Evolutionary conservation across 2,797 vertebrate genomes (phyloP).

Genomic region (Jordanella pulchra): DNA sequence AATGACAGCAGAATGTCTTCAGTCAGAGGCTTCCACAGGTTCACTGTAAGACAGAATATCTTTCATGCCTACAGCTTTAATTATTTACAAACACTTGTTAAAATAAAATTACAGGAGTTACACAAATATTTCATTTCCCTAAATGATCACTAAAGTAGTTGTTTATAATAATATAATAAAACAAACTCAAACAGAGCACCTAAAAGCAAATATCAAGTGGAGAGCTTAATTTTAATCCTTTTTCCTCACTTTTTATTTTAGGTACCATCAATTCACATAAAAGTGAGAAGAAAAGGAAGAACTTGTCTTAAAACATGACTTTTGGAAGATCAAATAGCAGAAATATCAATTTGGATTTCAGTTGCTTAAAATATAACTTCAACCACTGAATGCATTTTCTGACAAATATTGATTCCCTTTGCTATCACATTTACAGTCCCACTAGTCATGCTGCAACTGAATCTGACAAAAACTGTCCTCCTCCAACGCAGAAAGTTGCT

Average conservation of each 20-base stretch:
- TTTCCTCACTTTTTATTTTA: background rate
- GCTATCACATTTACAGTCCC: slow-evolving; percentile 27
- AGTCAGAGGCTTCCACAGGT: no score
- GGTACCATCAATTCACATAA: background rate
- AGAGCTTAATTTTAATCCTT: background rate
- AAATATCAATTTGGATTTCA: background rate
- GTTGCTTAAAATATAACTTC: slow-evolving; percentile 3
- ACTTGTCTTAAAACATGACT: background rate
- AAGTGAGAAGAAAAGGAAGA: background rate
- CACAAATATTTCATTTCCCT: no score
- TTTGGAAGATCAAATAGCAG: slow-evolving; percentile 4
- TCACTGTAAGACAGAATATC: no score
- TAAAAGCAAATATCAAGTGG: background rate
- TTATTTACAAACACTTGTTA: no score
- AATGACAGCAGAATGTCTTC: no score
- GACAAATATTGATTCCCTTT: slow-evolving; percentile 29
- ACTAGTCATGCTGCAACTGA: slow-evolving; percentile 21
- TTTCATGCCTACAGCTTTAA: no score
- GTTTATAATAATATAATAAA: no score
- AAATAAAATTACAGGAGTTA: no score
- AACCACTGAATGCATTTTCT: slow-evolving; percentile 15
- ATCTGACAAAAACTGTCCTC: slow-evolving; percentile 45
- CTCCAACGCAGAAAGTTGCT: slow-evolving; percentile 24
- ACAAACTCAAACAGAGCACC: no score
- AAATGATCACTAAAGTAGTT: no score